Percentiles rank a stretch among this genome's conserved stretches.
These are phyloP conservation scores for Dendrolimus kikuchii DNA, from an alignment of 1,140 invertebrate genomes.

Conservation along the genomic window DNA sequence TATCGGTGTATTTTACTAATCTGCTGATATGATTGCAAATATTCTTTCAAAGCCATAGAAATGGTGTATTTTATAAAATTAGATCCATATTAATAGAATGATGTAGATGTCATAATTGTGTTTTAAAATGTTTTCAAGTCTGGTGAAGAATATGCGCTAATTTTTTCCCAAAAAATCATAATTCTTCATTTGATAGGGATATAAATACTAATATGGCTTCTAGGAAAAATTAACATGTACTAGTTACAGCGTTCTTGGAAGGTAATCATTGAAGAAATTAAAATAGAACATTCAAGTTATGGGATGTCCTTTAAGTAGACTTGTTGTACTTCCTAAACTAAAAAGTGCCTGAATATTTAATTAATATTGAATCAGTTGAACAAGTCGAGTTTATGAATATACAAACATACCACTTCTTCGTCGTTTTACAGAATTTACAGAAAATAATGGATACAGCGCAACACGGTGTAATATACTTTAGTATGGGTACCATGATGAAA, in stretches of 20 bases:
- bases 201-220: no score
- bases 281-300: background rate
- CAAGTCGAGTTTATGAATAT: background rate
- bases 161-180: no score
- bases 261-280: background rate
- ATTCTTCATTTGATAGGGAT: no score
- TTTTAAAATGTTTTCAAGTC: no score
- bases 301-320: background rate
- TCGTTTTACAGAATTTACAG: constrained; percentile 45
- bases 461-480: constrained; percentile 75
- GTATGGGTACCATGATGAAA: constrained; percentile 74
- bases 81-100: background rate
- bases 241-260: no score
- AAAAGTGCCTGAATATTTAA: background rate
- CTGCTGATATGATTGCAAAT: no score
- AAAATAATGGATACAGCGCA: constrained; percentile 69
- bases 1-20: no score
- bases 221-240: no score
- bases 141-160: no score
- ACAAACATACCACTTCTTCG: background rate
- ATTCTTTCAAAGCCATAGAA: background rate
- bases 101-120: no score
- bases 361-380: background rate
- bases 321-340: background rate
- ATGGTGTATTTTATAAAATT: background rate